Evolutionary conservation across 2,113 vertebrate species (phyloP).

Genomic region (Corythornis vintsioides): DNA sequence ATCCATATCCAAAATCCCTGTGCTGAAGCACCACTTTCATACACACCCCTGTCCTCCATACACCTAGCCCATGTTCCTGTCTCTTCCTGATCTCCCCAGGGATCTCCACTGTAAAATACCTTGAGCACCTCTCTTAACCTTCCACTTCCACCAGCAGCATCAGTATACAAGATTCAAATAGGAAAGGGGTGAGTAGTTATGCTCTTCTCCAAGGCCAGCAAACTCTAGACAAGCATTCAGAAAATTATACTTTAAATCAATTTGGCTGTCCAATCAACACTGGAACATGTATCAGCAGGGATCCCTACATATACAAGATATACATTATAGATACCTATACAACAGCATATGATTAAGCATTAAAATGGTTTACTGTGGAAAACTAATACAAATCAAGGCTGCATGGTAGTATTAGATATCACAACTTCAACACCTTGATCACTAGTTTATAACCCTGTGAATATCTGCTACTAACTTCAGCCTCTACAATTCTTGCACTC

Average conservation of each 20-base stretch:
- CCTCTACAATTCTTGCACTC: not conserved
- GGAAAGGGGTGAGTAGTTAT: not conserved
- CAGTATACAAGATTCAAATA: not conserved
- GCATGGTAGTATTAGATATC: not conserved
- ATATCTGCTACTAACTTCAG: not conserved
- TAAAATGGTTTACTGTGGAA: not conserved
- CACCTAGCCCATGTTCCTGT: not conserved
- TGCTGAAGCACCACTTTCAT: not conserved
- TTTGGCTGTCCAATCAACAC: not conserved
- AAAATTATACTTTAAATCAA: not conserved
- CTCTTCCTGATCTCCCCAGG: not conserved
- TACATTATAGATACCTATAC: not conserved
- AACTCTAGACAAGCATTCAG: not conserved
- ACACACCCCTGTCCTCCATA: not conserved
- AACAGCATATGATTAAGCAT: not conserved
- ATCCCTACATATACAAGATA: not conserved
- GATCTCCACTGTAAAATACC: not conserved
- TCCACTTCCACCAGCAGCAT: not conserved
- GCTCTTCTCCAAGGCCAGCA: not conserved
- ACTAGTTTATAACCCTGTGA: not conserved
- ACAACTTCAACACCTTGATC: not conserved
- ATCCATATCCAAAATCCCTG: not conserved
- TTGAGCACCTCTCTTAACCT: not conserved
- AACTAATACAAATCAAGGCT: not conserved
- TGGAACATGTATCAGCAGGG: fast-evolving